Percentiles rank a stretch among this genome's conserved stretches.
These are phyloP conservation scores for rat (Rattus norvegicus) DNA, from an alignment of 2,113 vertebrate genomes.

Conservation along the genomic window GRCr8 NC_086019.1:83247501-83248000, in stretches of 20 bases:
- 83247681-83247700: not conserved
- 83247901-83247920: not conserved
- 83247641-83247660: not conserved
- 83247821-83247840: not conserved
- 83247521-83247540: no score
- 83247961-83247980: no score
- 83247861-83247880: not conserved
- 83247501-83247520: no score
- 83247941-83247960: not conserved
- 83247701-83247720: not conserved
- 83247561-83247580: no score
- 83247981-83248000: not conserved
- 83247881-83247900: not conserved
- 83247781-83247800: not conserved
- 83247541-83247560: no score
- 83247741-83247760: not conserved
- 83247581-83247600: not conserved
- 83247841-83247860: not conserved
- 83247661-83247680: not conserved
- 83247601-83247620: not conserved
- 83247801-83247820: not conserved
- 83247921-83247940: not conserved
- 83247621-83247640: not conserved
- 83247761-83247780: not conserved
- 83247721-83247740: not conserved